Base-by-base conservation (phyloP, 2,797 vertebrate species). In the Lerista edwardsae region DNA sequence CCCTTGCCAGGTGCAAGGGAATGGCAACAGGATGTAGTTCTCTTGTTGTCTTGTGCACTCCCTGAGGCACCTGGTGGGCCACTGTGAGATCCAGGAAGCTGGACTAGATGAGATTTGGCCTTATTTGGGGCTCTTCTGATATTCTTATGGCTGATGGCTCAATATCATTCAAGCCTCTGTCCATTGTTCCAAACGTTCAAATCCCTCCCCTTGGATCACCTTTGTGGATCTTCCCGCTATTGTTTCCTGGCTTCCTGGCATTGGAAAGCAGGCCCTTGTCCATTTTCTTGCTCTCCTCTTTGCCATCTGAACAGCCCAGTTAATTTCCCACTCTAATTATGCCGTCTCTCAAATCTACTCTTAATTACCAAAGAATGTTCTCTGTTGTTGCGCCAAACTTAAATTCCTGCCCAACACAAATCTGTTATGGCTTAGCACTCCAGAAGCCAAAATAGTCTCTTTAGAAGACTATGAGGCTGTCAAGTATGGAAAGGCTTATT, bases 351-450 rank as follows among this genome's bases (percentile, higher is more conserved):
- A 21, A 41, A 11, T 1, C 17, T 65, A 10, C 6, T 1, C 3
- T 14, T 36, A 41, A 67, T 79, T 57, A 17, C n/a, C 23, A 62
- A 21, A 36, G 36, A 29, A 36, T 9, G 3, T 3, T 2, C 36
- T 62, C 71, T 21, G 71, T 17, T 25, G 7, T 36, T 29, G 82
- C 3, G 31, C 15, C 3, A n/a, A 1, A 19, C 65, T 74, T 44
- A 41, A 79, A 67, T 12, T 39, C 64, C 3, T 2, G 36, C 31
- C 65, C n/a, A n/a, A 2, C 47, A 1, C 3, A 14, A 10, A 39
- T 1, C 64, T 25, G 36, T 1, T 0, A 0, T 51, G 14, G 6
- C 0, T 21, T 10, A 0, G 0, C n/a, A 79, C 36, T 29, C 17
- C 69, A n/a, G 7, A 44, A 55, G 17, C 4, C 4, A 47, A 21